Evolutionary conservation across 1,140 invertebrate genomes (phyloP).

Genomic region (Zaprionus ornatus): DNA sequence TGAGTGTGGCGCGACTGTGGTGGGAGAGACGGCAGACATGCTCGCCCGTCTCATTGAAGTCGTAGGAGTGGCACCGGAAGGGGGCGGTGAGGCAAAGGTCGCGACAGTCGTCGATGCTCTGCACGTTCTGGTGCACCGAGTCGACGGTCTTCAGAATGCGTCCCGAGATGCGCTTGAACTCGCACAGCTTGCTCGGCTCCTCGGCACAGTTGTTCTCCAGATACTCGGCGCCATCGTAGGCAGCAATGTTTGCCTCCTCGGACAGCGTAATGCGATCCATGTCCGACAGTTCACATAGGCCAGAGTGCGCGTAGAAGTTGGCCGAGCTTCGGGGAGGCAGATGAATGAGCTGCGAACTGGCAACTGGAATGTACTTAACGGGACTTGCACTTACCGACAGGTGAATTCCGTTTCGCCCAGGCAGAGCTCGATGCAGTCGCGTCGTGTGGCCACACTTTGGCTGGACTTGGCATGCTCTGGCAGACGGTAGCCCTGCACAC

Average conservation of each 20-base stretch:
- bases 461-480: constrained; percentile 89
- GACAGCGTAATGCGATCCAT: constrained; percentile 95
- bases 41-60: constrained; percentile 96
- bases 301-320: constrained; percentile 93
- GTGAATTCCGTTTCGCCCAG: constrained; percentile 94
- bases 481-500: constrained; percentile 93
- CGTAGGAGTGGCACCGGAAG: constrained; percentile 95
- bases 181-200: constrained; percentile 94
- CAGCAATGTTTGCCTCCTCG: constrained; percentile 89
- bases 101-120: constrained; percentile 92
- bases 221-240: constrained; percentile 90
- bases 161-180: constrained; percentile 94
- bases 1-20: constrained; percentile 93
- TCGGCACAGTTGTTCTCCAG: constrained; percentile 96
- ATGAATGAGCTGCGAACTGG: constrained; percentile 38
- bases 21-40: constrained; percentile 96
- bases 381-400: constrained; percentile 90
- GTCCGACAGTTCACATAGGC: constrained; percentile 93
- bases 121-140: constrained; percentile 95
- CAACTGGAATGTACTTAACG: constrained; percentile 42
- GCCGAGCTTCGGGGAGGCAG: constrained; percentile 89
- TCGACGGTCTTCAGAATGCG: constrained; percentile 97
- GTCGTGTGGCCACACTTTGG: constrained; percentile 89
- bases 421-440: constrained; percentile 95
- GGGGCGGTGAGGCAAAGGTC: constrained; percentile 94